phyloP scores from a whole-genome alignment of 2,888 invertebrate genomes.

The Scelioninae gen. 1 region DNA sequence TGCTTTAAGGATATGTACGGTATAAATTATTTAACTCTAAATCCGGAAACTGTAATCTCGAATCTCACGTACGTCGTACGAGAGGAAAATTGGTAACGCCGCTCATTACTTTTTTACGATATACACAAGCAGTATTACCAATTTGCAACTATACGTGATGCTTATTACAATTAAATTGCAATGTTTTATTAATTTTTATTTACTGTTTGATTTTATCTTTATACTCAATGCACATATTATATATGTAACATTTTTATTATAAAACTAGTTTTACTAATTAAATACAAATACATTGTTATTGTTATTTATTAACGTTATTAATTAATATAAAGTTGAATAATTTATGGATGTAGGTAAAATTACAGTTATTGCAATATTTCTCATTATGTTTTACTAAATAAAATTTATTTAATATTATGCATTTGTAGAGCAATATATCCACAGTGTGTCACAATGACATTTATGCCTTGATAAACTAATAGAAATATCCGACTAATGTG shows the following conservation, averaged over 20 bases:
- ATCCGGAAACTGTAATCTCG: conserved; percentile 2
- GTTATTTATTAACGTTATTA: too few relatives aligned
- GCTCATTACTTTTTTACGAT: conserved; percentile 21
- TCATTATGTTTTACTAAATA: background rate
- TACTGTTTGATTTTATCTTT: too few relatives aligned
- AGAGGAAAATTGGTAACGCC: conserved; percentile 18
- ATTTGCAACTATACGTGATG: background rate
- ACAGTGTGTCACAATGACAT: conserved; percentile 37
- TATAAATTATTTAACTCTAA: conserved; percentile 9
- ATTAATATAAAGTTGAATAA: too few relatives aligned
- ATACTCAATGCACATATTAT: too few relatives aligned
- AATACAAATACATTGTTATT: too few relatives aligned
- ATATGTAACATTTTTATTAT: too few relatives aligned
- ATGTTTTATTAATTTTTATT: too few relatives aligned
- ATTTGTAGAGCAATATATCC: conserved; percentile 18
- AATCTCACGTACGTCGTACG: conserved; percentile 24
- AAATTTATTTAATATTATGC: conserved; percentile 7
- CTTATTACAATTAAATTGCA: too few relatives aligned
- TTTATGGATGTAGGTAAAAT: too few relatives aligned
- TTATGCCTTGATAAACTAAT: conserved; percentile 59
- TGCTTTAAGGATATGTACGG: background rate
- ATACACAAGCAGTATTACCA: conserved; percentile 14
- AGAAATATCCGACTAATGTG: conserved; percentile 52
- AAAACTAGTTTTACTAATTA: too few relatives aligned
- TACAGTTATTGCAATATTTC: conserved; percentile 4